Percentiles rank a stretch among this genome's conserved stretches.
phyloP scores from a whole-genome alignment of 2,797 vertebrate genomes.

The Typhlichthys subterraneus region DNA sequence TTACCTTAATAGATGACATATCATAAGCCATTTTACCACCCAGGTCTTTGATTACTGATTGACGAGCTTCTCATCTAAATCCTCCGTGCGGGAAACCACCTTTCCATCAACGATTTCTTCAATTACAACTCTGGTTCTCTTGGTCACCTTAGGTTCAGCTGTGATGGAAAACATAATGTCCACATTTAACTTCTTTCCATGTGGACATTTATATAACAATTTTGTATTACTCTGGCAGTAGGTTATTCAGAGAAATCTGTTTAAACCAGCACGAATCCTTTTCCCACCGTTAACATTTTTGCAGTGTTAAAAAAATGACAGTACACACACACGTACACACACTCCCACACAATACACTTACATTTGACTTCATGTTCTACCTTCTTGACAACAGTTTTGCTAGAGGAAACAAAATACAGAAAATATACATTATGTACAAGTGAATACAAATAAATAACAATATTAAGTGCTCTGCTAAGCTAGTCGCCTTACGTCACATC shows the following conservation, averaged over 20 bases:
- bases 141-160: constrained; percentile 65
- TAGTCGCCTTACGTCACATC: constrained; percentile 56
- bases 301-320: too few species aligned
- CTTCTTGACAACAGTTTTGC: constrained; percentile 20
- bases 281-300: too few species aligned
- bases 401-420: constrained; percentile 16
- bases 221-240: too few species aligned
- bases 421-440: too few species aligned
- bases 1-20: too few species aligned
- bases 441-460: neutral
- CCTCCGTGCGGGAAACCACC: constrained; percentile 78
- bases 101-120: constrained; percentile 87
- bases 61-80: constrained; percentile 41
- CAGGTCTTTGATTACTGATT: constrained; percentile 22
- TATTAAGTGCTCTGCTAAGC: neutral
- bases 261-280: too few species aligned
- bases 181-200: neutral
- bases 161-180: constrained; percentile 12
- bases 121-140: constrained; percentile 81
- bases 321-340: too few species aligned
- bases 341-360: constrained; percentile 46
- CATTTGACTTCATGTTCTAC: constrained; percentile 44
- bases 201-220: too few species aligned
- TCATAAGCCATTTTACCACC: neutral
- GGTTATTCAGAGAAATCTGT: too few species aligned